phyloP scores from a whole-genome alignment of 2,888 invertebrate species.

The Chloromyia formosa region DNA sequence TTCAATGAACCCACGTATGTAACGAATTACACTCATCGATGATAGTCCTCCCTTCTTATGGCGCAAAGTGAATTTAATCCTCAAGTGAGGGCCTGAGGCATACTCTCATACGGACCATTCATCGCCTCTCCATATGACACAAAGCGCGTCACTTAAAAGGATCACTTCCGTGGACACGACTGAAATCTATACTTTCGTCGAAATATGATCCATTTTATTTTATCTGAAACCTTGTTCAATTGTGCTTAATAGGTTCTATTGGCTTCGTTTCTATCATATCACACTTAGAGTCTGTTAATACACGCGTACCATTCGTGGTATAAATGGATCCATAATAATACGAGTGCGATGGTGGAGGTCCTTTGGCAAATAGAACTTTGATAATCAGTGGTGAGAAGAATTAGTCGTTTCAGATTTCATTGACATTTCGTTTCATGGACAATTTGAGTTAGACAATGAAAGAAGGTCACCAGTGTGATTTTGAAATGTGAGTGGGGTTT shows the following conservation, averaged over 20 bases:
- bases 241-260: background rate
- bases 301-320: background rate
- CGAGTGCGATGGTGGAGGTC: background rate
- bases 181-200: background rate
- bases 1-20: no score
- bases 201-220: background rate
- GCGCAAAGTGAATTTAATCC: constrained; percentile 1
- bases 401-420: constrained; percentile 28
- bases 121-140: background rate
- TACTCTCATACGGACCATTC: background rate
- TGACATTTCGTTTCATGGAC: background rate
- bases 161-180: constrained; percentile 5
- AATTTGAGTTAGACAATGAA: background rate
- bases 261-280: background rate
- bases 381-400: constrained; percentile 2
- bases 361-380: constrained; percentile 18
- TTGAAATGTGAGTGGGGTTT: no score
- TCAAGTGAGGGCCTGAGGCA: background rate
- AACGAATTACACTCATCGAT: no score
- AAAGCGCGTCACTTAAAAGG: background rate
- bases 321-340: background rate
- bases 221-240: background rate
- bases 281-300: constrained; percentile 2
- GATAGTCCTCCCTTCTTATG: no score
- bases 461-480: no score